Conservation (phyloP, 2,888 invertebrate genomes). For the Tenthredo livida region DNA sequence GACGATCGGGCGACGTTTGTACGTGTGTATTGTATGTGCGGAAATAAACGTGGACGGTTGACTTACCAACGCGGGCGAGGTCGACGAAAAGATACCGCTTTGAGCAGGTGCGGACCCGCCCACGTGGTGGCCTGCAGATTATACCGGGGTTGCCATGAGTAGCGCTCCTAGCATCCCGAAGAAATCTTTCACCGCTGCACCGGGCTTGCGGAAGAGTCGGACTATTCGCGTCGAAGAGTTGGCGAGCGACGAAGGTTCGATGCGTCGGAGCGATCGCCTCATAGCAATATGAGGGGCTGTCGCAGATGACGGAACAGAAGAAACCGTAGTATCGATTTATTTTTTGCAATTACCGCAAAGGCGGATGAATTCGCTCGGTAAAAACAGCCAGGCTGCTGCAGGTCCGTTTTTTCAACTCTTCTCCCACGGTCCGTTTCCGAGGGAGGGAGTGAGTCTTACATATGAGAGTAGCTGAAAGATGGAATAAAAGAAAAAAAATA, state of each 20-base stretch:
- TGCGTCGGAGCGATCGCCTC: background rate
- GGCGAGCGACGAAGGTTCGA: background rate
- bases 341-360: constrained; percentile 10
- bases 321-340: background rate
- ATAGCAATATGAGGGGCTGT: background rate
- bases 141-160: background rate
- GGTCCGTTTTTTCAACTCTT: background rate
- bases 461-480: background rate
- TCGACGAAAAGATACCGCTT: constrained; percentile 32
- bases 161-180: background rate
- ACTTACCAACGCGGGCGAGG: constrained; percentile 26
- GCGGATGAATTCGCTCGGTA: background rate
- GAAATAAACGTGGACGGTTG: constrained; percentile 4
- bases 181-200: background rate
- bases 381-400: background rate
- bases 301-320: background rate
- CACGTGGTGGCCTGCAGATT: constrained; percentile 12
- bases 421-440: background rate
- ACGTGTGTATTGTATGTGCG: background rate
- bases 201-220: background rate
- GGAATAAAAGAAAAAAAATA: background rate
- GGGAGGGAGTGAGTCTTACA: background rate
- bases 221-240: background rate
- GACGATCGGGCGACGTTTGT: constrained; percentile 13
- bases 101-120: constrained; percentile 46